Evolutionary conservation across 2,113 vertebrate genomes (phyloP).

Genomic region (Setophaga kirtlandii): DNA sequence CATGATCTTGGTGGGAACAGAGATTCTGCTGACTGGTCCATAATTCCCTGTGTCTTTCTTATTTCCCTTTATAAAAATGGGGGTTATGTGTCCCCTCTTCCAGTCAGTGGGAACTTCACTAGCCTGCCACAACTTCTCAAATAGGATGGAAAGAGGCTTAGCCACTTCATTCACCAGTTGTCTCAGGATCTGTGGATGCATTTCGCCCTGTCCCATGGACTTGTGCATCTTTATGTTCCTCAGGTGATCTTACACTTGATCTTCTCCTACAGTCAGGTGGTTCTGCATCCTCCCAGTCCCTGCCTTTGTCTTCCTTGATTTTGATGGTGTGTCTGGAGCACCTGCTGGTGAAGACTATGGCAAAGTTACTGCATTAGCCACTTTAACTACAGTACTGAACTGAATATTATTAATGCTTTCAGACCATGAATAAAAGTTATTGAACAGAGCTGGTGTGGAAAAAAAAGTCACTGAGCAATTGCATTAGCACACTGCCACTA

Average conservation of each 20-base stretch:
- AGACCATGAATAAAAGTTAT: not conserved
- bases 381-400: not conserved
- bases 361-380: not conserved
- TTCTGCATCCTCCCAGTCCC: not conserved
- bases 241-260: not conserved
- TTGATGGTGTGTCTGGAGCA: not conserved
- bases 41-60: not conserved
- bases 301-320: not conserved
- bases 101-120: not conserved
- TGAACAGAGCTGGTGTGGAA: not conserved
- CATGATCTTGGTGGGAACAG: not conserved
- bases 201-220: not conserved
- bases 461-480: not conserved
- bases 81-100: not conserved
- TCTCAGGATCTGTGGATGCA: not conserved
- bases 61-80: not conserved
- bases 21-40: not conserved
- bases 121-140: not conserved
- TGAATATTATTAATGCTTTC: not conserved
- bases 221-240: not conserved
- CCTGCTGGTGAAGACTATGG: not conserved
- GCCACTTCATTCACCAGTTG: not conserved
- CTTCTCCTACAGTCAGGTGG: not conserved
- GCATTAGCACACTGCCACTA: not conserved
- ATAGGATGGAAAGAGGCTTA: not conserved